These are phyloP conservation scores for Ernsta delagoae DNA, from an alignment of 2,888 invertebrate species.

Conservation along the genomic window DNA sequence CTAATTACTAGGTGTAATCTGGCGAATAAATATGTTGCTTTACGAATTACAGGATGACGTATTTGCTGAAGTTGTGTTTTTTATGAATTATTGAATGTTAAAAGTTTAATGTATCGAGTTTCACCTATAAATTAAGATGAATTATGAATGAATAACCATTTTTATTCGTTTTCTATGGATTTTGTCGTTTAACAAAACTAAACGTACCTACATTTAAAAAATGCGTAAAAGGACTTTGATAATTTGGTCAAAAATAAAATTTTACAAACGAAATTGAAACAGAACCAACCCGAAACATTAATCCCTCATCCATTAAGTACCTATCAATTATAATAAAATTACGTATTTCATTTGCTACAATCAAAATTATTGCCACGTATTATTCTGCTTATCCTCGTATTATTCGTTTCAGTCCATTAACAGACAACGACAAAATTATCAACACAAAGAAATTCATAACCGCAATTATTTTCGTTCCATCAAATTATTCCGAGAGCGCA, in stretches of 20 bases:
- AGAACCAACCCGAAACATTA: not conserved
- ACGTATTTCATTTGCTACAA: not conserved
- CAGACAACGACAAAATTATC: conserved; percentile 16
- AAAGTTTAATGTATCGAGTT: too few relatives aligned
- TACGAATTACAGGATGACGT: not conserved
- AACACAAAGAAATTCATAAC: conserved; percentile 20
- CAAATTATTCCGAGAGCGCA: conserved; percentile 31
- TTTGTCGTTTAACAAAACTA: too few relatives aligned
- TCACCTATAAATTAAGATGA: too few relatives aligned
- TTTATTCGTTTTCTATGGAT: too few relatives aligned
- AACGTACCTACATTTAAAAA: too few relatives aligned
- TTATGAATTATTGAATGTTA: too few relatives aligned
- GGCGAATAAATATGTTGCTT: not conserved
- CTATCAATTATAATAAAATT: not conserved
- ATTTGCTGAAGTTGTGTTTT: not conserved
- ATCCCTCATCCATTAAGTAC: not conserved
- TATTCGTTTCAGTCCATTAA: conserved; percentile 9
- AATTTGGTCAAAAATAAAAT: too few relatives aligned
- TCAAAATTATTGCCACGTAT: not conserved
- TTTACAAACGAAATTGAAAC: too few relatives aligned
- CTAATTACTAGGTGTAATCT: conserved; percentile 25
- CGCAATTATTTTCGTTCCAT: conserved; percentile 29
- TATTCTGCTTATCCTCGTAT: not conserved
- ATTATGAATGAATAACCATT: too few relatives aligned
- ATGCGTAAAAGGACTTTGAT: too few relatives aligned